Conservation (phyloP, 2,888 invertebrate genomes). For the Microplitis deprimator region DNA sequence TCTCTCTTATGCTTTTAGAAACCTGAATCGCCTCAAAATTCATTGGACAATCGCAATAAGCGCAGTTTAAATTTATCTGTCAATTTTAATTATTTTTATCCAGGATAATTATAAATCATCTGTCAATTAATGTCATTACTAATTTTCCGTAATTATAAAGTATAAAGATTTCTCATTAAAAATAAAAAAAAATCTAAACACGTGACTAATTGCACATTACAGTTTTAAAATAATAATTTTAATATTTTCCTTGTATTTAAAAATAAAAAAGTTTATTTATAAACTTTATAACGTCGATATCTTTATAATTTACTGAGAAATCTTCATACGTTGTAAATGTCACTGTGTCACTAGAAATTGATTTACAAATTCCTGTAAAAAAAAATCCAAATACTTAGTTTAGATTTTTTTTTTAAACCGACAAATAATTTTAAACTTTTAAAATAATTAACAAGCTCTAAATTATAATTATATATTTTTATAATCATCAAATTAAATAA, state of each 20-base stretch:
- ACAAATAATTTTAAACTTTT: background rate
- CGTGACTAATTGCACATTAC: too few species aligned
- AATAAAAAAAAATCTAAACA: background rate
- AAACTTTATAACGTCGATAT: background rate
- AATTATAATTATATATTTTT: background rate
- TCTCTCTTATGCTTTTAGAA: constrained; percentile 23
- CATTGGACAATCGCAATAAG: constrained; percentile 18
- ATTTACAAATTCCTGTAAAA: background rate
- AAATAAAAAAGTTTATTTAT: background rate
- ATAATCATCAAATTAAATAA: background rate
- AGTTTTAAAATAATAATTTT: too few species aligned
- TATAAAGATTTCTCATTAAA: background rate
- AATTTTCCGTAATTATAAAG: background rate
- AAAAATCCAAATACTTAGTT: background rate
- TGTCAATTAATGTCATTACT: too few species aligned
- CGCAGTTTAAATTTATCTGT: constrained; percentile 10
- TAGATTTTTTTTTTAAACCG: background rate
- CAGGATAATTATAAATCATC: constrained; percentile 7
- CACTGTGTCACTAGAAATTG: background rate
- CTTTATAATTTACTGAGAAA: background rate
- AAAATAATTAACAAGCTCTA: background rate
- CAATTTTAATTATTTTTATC: constrained; percentile 14
- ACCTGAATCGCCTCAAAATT: constrained; percentile 30
- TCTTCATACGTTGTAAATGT: background rate
- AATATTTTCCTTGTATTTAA: background rate